A percentile compares a stretch with the other conserved stretches of the same genome.
Evolutionary conservation across 1,140 invertebrate genomes (phyloP).

Genomic region (Prorops nasuta): DNA sequence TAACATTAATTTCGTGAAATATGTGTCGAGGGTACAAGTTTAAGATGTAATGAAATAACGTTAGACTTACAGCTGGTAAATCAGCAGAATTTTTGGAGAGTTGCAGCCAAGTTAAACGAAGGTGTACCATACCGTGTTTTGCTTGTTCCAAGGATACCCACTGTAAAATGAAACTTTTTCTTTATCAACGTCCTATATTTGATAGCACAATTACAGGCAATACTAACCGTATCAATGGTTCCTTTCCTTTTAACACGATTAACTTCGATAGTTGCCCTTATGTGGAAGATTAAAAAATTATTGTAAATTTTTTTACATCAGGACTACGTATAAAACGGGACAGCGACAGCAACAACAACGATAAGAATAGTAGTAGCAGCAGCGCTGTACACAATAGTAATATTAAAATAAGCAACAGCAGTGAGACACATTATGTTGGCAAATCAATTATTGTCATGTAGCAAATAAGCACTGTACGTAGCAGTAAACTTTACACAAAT

Average conservation of each 20-base stretch:
- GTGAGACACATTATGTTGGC: no score
- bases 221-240: slow-evolving; percentile 67
- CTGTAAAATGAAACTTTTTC: slow-evolving; percentile 55
- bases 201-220: slow-evolving; percentile 7
- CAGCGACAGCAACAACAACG: no score
- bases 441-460: no score
- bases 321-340: no score
- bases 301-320: no score
- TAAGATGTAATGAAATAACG: background rate
- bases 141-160: slow-evolving; percentile 93
- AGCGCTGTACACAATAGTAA: no score
- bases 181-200: background rate
- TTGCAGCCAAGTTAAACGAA: slow-evolving; percentile 84
- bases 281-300: background rate
- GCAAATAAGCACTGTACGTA: no score
- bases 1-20: background rate
- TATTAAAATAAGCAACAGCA: no score
- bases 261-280: slow-evolving; percentile 69
- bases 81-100: slow-evolving; percentile 71
- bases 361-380: no score
- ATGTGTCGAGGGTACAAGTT: background rate
- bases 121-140: slow-evolving; percentile 87
- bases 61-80: slow-evolving; percentile 69
- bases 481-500: no score
- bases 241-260: slow-evolving; percentile 67